Conservation (phyloP, 2,888 invertebrate species). For the Coelopa pilipes region DNA sequence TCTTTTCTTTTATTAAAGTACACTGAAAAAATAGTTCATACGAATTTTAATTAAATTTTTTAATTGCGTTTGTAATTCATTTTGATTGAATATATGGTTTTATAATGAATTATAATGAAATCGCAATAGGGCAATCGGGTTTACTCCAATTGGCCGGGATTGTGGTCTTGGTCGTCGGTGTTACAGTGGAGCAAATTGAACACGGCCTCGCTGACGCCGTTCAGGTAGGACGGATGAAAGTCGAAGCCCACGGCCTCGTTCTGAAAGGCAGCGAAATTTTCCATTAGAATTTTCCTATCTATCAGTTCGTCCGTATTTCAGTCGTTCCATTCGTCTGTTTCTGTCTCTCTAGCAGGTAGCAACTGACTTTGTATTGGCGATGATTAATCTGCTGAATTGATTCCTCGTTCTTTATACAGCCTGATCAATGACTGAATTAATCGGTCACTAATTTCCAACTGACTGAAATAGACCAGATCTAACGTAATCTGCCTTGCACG, state of each 20-base stretch:
- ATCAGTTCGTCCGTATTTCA: background rate
- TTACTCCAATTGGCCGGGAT: conserved; percentile 33
- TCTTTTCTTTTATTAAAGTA: background rate
- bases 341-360: background rate
- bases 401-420: too few species aligned
- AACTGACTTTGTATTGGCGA: background rate
- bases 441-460: too few species aligned
- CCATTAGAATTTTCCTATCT: too few species aligned
- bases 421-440: too few species aligned
- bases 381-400: too few species aligned
- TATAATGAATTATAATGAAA: background rate
- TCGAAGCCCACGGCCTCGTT: conserved; percentile 45
- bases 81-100: too few species aligned
- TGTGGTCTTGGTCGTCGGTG: conserved; percentile 39
- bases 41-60: too few species aligned
- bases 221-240: conserved; percentile 42
- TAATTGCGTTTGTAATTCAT: too few species aligned
- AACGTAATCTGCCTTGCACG: too few species aligned
- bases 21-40: too few species aligned
- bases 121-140: too few species aligned
- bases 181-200: conserved; percentile 45
- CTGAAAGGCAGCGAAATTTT: conserved; percentile 39
- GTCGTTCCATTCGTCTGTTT: background rate
- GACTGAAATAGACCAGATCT: too few species aligned
- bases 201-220: conserved; percentile 43